These are phyloP conservation scores for Paramormyrops hopkinsi DNA, from an alignment of 2,797 vertebrate species.

Conservation along the genomic window DNA sequence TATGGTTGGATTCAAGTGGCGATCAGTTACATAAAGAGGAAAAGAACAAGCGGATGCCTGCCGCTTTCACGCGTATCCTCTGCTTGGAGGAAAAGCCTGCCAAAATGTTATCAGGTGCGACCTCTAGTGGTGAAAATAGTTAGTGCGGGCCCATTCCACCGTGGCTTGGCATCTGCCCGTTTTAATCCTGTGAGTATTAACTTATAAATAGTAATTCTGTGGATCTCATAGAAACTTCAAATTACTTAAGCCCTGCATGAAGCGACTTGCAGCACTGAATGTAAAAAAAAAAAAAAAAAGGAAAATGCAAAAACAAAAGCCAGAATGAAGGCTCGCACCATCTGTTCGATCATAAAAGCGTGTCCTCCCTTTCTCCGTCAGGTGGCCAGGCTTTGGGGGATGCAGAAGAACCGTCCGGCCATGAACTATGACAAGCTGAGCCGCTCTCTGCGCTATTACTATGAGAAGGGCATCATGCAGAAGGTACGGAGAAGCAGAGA, in stretches of 20 bases:
- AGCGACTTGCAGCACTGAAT: not conserved
- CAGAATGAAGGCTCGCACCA: not conserved
- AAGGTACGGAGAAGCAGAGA: slow-evolving; percentile 64
- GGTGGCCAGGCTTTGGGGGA: slow-evolving; percentile 97
- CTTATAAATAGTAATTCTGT: not conserved
- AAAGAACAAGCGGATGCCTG: slow-evolving; percentile 53
- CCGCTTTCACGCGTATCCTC: not conserved
- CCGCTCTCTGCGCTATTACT: slow-evolving; percentile 92
- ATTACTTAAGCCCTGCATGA: slow-evolving; percentile 4
- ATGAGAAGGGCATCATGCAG: slow-evolving; percentile 99
- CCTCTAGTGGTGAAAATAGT: slow-evolving; percentile 47
- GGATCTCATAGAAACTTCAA: not conserved
- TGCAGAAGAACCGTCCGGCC: slow-evolving; percentile 98
- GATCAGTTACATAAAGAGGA: slow-evolving; percentile 61
- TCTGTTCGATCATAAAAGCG: not conserved
- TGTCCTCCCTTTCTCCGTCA: slow-evolving; percentile 41
- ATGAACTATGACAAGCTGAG: slow-evolving; percentile 99
- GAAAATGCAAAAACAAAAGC: not conserved
- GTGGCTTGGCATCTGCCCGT: not conserved
- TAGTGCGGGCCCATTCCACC: slow-evolving; percentile 13
- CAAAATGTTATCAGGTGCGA: slow-evolving; percentile 26
- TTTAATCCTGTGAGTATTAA: slow-evolving; percentile 1
- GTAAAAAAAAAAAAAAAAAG: not conserved
- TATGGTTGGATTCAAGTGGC: slow-evolving; percentile 58
- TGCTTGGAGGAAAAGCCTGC: not conserved